phyloP scores from a whole-genome alignment of 2,113 vertebrate species.

The Puntigrus tetrazona region DNA sequence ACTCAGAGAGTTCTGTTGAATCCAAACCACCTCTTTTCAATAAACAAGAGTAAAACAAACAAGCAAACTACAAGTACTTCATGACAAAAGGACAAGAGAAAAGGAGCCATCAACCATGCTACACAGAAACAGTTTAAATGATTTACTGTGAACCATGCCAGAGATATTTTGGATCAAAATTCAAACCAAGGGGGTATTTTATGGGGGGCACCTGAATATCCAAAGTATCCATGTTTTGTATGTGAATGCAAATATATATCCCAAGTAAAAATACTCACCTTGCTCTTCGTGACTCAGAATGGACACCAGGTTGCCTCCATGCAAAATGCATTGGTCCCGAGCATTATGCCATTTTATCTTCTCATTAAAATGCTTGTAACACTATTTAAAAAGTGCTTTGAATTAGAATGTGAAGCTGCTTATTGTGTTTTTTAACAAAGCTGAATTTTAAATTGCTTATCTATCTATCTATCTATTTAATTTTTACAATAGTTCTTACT shows the following conservation, averaged over 20 bases:
- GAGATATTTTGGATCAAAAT: background rate
- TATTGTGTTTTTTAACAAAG: too few species aligned
- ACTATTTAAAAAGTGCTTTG: conserved; percentile 71
- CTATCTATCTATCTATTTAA: too few species aligned
- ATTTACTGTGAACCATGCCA: background rate
- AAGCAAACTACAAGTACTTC: too few species aligned
- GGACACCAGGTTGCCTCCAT: conserved; percentile 87
- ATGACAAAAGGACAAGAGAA: background rate
- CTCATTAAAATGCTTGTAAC: conserved; percentile 82
- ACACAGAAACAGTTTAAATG: background rate
- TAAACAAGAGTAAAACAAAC: background rate
- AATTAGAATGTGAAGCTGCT: background rate
- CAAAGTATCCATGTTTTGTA: background rate
- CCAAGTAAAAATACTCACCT: conserved; percentile 71
- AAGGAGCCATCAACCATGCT: background rate
- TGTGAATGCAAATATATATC: background rate
- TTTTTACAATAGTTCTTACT: conserved; percentile 70
- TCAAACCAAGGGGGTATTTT: background rate
- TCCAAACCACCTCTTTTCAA: background rate
- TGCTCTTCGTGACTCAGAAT: conserved; percentile 81
- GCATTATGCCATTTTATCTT: conserved; percentile 80
- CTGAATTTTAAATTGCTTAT: too few species aligned
- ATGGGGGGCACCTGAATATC: background rate
- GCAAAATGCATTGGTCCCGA: conserved; percentile 77
- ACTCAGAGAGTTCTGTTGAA: background rate